Base-by-base conservation (phyloP, 30 jellyfish, hydroid and myxozoan genomes). In the Cassiopea xamachana region DNA sequence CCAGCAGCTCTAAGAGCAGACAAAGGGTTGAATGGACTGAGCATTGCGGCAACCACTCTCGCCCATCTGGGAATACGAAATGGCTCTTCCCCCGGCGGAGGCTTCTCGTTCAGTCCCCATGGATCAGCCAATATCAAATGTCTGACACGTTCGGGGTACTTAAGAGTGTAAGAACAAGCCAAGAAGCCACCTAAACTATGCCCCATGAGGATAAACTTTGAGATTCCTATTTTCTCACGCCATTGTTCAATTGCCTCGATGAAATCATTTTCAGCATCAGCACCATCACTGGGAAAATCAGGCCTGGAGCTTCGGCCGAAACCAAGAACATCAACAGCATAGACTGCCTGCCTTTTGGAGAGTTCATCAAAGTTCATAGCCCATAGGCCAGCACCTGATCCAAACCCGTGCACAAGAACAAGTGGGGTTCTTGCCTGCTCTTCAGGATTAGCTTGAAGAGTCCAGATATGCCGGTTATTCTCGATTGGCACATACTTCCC, bases 81-180 rank as follows among this genome's bases (percentile, higher is more conserved):
- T 15, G 95, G 96, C 90, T 96, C 98, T 77, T 96, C 98, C 1
- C 98, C 98, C 2, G 97, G 98, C n/a, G 97, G 97, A 2, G 99
- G 99, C 79, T 96, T 96, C 76, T 96, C 99, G 51, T 92, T 83
- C 77, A 96, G 89, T 10, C 99, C 99, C 99, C 99, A 96, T 1
- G 99, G 99, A 81, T 96, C 99, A 15, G 98, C 99, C n/a, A 96
- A 75, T 2, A 96, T 89, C 87, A 96, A 88, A 87, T 96, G 99
- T 49, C 91, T 79, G 48, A 96, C 98, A 77, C 90, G 91, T 76
- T 96, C 97, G 2, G 99, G 99, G 81, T 96, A 90, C 68, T 83
- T 79, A 17, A 92, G 87, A 1, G 98, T 71, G 77, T 96, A 96
- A 2, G 99, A 89, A 69, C 97, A 89, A 43, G 99, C 98, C 14